Evolutionary conservation across 2,113 vertebrate genomes (phyloP).

Genomic region (Phylloscopus trochilus): DNA sequence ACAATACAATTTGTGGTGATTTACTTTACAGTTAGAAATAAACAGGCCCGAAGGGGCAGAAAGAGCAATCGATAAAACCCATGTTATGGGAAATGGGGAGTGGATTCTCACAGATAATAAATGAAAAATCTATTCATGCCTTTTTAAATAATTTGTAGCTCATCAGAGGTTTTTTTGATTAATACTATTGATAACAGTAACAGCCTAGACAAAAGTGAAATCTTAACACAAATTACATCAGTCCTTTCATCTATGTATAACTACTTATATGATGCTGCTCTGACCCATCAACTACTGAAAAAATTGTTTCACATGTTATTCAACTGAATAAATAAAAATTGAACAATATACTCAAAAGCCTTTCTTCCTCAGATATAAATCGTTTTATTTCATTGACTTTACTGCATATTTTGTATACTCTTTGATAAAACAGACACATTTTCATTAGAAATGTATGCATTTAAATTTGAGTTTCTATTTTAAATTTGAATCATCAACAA

Average conservation of each 20-base stretch:
- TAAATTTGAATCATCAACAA: background rate
- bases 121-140: background rate
- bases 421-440: background rate
- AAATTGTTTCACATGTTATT: background rate
- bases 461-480: background rate
- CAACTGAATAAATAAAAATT: background rate
- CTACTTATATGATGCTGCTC: background rate
- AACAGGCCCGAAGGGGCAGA: background rate
- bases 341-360: background rate
- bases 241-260: background rate
- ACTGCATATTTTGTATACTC: background rate
- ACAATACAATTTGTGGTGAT: background rate
- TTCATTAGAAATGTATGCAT: background rate
- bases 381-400: background rate
- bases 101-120: background rate
- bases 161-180: background rate
- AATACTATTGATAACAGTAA: background rate
- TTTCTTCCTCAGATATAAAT: background rate
- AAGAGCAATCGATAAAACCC: background rate
- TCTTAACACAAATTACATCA: background rate
- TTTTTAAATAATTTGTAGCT: background rate
- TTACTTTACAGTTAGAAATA: background rate
- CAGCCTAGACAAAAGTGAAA: background rate
- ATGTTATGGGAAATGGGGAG: background rate
- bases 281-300: background rate